Percentiles rank a stretch among this genome's conserved stretches.
Conservation (phyloP, 2,797 vertebrate genomes). For the Xiphorhynchus erythropygius region DNA sequence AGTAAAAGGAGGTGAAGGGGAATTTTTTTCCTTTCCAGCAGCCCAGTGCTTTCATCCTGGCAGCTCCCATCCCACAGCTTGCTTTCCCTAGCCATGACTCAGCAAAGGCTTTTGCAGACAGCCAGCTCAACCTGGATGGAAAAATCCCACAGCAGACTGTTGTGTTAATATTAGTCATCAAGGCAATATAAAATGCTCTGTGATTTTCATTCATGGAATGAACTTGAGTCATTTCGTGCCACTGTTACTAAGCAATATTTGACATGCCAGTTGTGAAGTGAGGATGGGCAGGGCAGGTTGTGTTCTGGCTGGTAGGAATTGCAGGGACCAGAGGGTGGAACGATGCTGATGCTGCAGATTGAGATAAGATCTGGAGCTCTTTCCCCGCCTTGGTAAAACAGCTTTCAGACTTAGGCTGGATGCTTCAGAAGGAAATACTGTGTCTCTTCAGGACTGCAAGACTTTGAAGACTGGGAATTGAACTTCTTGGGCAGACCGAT, state of each 20-base stretch:
- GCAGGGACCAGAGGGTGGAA: neutral
- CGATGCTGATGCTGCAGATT: neutral
- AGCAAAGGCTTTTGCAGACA: constrained; percentile 27
- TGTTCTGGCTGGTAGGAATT: neutral
- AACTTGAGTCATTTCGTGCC: neutral
- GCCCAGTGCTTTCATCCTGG: neutral
- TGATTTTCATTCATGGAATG: constrained; percentile 39
- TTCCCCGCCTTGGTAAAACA: accelerated
- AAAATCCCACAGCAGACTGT: constrained; percentile 20
- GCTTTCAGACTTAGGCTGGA: neutral
- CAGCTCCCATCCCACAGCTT: neutral
- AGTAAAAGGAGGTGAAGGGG: constrained; percentile 1
- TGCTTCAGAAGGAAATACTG: neutral
- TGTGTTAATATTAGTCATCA: constrained; percentile 22
- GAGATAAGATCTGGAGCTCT: neutral
- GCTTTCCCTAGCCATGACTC: neutral
- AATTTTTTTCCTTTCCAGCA: neutral
- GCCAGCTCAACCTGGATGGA: neutral
- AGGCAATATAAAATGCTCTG: neutral
- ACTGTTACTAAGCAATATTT: constrained; percentile 38
- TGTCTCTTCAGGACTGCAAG: neutral
- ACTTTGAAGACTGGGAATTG: neutral
- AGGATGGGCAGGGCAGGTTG: neutral
- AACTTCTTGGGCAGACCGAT: neutral
- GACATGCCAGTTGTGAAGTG: neutral